Evolutionary conservation across 2,888 invertebrate genomes (phyloP).

Genomic region (Cheilosia scutellata): DNA sequence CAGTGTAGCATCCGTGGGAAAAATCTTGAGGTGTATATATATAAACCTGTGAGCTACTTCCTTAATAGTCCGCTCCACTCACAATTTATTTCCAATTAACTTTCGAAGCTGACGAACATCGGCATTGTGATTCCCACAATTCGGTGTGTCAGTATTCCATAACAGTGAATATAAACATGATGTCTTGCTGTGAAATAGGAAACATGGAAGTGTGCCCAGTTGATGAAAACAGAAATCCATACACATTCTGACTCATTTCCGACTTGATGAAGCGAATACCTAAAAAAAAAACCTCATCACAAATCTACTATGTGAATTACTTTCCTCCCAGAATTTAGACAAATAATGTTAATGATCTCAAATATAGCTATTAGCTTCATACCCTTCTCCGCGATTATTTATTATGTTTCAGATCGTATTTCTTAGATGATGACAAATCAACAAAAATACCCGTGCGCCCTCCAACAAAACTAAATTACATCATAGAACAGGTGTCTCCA

Average conservation of each 20-base stretch:
- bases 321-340: not conserved
- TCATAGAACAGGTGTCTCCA: constrained; percentile 68
- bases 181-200: too few species aligned
- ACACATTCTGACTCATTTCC: not conserved
- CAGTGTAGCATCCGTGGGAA: too few species aligned
- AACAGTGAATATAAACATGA: too few species aligned
- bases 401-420: constrained; percentile 1
- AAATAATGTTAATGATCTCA: not conserved
- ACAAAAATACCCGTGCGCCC: constrained; percentile 21
- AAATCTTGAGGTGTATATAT: too few species aligned
- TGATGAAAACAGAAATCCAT: too few species aligned
- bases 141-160: too few species aligned
- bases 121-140: too few species aligned
- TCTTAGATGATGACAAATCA: constrained; percentile 30
- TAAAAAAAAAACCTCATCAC: not conserved
- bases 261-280: not conserved
- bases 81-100: too few species aligned
- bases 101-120: too few species aligned
- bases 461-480: constrained; percentile 45
- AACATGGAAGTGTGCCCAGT: too few species aligned
- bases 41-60: too few species aligned
- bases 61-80: too few species aligned
- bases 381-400: not conserved
- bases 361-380: not conserved
- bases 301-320: not conserved